These are phyloP conservation scores for Ganaspis sp. DNA, from an alignment of 1,140 invertebrate genomes.

Conservation along the genomic window DNA sequence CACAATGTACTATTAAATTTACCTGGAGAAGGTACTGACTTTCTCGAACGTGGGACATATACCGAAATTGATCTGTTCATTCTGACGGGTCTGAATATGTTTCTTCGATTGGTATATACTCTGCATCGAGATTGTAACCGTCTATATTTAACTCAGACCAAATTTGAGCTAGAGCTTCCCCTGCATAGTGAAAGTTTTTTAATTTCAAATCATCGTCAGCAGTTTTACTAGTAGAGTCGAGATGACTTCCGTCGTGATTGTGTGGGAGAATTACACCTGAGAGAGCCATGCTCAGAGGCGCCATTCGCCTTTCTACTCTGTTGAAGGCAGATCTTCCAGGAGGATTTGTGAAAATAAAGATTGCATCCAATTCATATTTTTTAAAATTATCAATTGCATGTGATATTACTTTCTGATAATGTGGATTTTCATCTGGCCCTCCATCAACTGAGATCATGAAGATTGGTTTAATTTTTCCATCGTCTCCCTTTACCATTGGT, in stretches of 20 bases:
- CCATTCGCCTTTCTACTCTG: constrained; percentile 61
- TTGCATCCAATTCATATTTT: constrained; percentile 58
- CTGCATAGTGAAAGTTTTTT: constrained; percentile 64
- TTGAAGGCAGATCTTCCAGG: constrained; percentile 63
- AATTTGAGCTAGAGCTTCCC: constrained; percentile 59
- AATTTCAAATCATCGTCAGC: constrained; percentile 63
- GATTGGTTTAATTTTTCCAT: constrained; percentile 45
- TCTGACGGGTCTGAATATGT: background rate
- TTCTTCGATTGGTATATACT: constrained; percentile 5
- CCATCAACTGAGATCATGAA: constrained; percentile 43
- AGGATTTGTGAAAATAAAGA: constrained; percentile 72
- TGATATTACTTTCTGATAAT: constrained; percentile 65
- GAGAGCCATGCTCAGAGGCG: constrained; percentile 57
- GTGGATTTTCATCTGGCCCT: constrained; percentile 72
- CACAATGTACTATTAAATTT: background rate
- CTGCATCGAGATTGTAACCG: constrained; percentile 12
- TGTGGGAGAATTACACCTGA: constrained; percentile 58
- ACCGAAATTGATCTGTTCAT: background rate
- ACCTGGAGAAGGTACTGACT: background rate
- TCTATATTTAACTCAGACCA: constrained; percentile 42
- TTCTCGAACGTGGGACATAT: background rate
- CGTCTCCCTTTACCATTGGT: constrained; percentile 42
- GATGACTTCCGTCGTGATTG: constrained; percentile 58
- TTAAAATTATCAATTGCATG: constrained; percentile 61
- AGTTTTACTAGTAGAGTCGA: constrained; percentile 64